Evolutionary conservation across 2,797 vertebrate species (phyloP), one percentile per base, ranked within the genome.

Genomic region (Alosa sapidissima): DNA sequence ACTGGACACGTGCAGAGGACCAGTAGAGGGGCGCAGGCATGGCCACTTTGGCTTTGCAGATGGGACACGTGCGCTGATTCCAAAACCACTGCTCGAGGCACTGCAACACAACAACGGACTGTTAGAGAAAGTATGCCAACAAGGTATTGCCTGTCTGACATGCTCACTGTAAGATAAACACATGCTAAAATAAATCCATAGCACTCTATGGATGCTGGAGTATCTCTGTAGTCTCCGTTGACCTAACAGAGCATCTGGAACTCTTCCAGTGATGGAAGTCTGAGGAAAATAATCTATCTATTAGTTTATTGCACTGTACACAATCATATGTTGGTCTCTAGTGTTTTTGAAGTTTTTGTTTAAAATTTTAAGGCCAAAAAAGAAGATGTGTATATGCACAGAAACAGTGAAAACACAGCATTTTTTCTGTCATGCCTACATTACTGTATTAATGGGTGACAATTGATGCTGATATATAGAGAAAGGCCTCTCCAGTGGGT

Each of bases 21-120:
- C 92, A 93, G 90, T 90, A 90, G 78, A 92, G 87, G 52, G 89
- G 90, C 81, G 92, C 91, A 52, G 90, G 87, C 82, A 92, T 87
- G 85, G 75, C 86, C 83, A 94, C 86, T 0, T 91, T 88, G 41
- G 91, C 87, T 11, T 8, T 1, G 19, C 88, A 93, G 1, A 83
- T 89, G 41, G 92, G 91, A 86, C 93, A 92, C 5, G 65, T 83
- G 90, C 91, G 84, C 86, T 93, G 93, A 83, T 85, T 92, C 92
- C 93, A 92, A 47, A 95, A 86, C 90, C 93, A 92, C 87, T 91
- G 93, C 88, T 93, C 89, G 91, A 94, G 91, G 85, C 89, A 93
- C 93, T 94, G 89, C 88, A 93, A 94, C 83, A 93, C 86, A 94
- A 60, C 81, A 81, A 84, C 85, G 87, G 36, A 7, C 51, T 62